phyloP scores from a whole-genome alignment of 2,888 invertebrate species.

The Dendrolimus houi region DNA sequence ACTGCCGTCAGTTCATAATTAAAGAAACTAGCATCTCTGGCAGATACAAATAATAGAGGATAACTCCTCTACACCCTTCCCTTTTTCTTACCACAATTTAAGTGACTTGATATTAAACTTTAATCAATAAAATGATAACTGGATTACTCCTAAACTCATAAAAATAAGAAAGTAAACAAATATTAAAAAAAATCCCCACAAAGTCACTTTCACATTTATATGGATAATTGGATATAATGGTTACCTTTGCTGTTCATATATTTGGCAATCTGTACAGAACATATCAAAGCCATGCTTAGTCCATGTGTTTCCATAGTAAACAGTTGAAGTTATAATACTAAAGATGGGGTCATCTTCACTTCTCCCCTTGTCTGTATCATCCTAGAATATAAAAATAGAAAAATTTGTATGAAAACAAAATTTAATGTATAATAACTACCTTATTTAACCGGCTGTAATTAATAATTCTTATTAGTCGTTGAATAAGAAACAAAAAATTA shows the following conservation, averaged over 20 bases:
- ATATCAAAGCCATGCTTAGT: slow-evolving; percentile 80
- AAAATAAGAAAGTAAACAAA: no score
- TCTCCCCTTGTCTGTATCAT: slow-evolving; percentile 55
- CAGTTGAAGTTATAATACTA: slow-evolving; percentile 85
- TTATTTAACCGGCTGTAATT: background rate
- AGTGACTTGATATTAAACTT: no score
- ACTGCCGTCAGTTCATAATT: no score
- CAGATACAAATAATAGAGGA: no score
- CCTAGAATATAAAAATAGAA: slow-evolving; percentile 29
- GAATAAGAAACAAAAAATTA: slow-evolving; percentile 11
- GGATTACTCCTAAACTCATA: no score
- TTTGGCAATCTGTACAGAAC: slow-evolving; percentile 79
- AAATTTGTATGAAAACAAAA: slow-evolving; percentile 1
- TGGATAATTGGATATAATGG: no score
- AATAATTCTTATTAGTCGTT: background rate
- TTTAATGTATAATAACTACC: background rate
- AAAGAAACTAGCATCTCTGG: no score
- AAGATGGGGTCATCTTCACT: slow-evolving; percentile 82
- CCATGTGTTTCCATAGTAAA: slow-evolving; percentile 80
- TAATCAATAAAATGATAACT: no score
- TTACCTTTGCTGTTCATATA: slow-evolving; percentile 70
- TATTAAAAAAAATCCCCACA: no score
- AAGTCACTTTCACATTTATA: no score
- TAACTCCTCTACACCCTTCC: no score
- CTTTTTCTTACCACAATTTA: no score